Base-by-base conservation (phyloP, 2,113 vertebrate species). In the Plecturocebus donacophilus region DNA sequence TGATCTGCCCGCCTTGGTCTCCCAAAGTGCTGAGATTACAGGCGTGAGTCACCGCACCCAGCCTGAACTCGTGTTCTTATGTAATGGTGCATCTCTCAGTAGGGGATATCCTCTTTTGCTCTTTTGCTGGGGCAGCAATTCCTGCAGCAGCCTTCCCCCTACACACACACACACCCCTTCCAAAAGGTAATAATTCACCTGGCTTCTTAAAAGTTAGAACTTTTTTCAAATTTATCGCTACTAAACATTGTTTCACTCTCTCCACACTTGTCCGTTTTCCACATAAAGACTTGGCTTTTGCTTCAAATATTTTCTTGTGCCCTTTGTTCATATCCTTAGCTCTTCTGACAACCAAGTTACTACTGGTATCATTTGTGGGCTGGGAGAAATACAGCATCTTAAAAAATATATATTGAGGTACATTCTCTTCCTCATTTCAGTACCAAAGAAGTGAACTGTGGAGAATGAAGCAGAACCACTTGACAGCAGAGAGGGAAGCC, bases 21-120 rank as follows among this genome's bases (percentile, higher is more conserved):
- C 27, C 61, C 61, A 32, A 64, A 64, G 27, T 64, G 27, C 11
- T 64, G 61, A 30, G 61, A 64, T 30, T 64, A 64, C 61, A 32
- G 61, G 61, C 5, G 12, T 64, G 5, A 64, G 27, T 30, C 61
- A 64, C 61, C 1, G 27, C 11, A 6, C 27, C 27, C 5, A 30
- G 61, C 61, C 61, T 32, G 27, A 64, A 30, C 61, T 64, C 6
- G n/a, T 27, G 94, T 96, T 96, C 52, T 98, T 98, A 98, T 98
- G 96, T 97, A 98, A 98, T 97, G 93, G 90, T 97, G 95, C 85
- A 92, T 94, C 97, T 97, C 96, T 90, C 98, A 96, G 95, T 98
- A 97, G 98, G 94, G 97, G 87, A 90, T 97, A 96, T 96, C 71
- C 94, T 98, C 27, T 87, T 82, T 96, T 35, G 32, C 66, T 68